phyloP scores from a whole-genome alignment of 1,140 invertebrate genomes.

The Oryctes rhinoceros region DNA sequence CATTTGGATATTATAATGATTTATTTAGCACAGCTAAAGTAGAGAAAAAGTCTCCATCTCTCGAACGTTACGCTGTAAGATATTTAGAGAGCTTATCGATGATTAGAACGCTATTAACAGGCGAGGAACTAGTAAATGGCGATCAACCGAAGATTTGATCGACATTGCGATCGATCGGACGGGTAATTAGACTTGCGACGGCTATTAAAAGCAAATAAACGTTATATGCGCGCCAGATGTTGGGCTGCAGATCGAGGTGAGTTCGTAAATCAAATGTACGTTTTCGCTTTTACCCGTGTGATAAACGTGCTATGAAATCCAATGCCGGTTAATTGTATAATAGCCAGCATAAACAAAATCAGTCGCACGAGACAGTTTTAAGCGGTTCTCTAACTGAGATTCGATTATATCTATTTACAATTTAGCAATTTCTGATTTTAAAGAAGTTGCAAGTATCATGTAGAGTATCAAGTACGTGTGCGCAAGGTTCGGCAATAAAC shows the following conservation, averaged over 20 bases:
- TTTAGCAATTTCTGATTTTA: too few species aligned
- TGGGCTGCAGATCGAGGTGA: not conserved
- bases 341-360: too few species aligned
- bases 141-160: not conserved
- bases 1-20: slow-evolving; percentile 16
- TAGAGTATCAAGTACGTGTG: too few species aligned
- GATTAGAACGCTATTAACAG: not conserved
- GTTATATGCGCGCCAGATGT: slow-evolving; percentile 1
- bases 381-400: too few species aligned
- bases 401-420: too few species aligned
- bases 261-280: slow-evolving; percentile 5
- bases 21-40: not conserved
- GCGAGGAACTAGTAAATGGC: not conserved
- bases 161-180: not conserved
- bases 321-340: too few species aligned
- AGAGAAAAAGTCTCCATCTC: not conserved
- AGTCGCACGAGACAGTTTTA: too few species aligned
- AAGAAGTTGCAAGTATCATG: too few species aligned
- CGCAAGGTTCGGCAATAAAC: too few species aligned
- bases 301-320: too few species aligned
- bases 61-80: not conserved
- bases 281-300: slow-evolving; percentile 4
- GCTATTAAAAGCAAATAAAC: not conserved
- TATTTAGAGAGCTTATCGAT: not conserved
- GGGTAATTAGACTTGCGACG: not conserved